Percentiles rank a stretch among this genome's conserved stretches.
Evolutionary conservation across 2,888 invertebrate genomes (phyloP).

Genomic region (Beris morrisii): DNA sequence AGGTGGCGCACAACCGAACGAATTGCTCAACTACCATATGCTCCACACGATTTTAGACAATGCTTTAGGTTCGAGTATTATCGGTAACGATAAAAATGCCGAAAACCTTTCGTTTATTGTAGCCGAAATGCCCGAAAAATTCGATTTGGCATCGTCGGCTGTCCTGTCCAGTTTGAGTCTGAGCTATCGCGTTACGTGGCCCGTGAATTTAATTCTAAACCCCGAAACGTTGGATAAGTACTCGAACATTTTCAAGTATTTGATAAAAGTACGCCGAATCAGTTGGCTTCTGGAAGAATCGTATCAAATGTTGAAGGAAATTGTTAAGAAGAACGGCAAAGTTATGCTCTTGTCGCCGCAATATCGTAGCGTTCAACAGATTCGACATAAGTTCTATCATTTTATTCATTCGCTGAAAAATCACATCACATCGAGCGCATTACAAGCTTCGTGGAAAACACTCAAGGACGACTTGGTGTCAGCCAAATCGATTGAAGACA

Average conservation of each 20-base stretch:
- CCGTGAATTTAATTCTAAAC: slow-evolving; percentile 75
- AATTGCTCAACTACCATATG: slow-evolving; percentile 69
- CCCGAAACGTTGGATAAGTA: slow-evolving; percentile 71
- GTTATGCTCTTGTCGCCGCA: slow-evolving; percentile 65
- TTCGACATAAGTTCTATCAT: slow-evolving; percentile 74
- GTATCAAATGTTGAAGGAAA: slow-evolving; percentile 66
- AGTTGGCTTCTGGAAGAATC: slow-evolving; percentile 74
- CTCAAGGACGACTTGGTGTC: slow-evolving; percentile 69
- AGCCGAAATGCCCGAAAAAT: slow-evolving; percentile 63
- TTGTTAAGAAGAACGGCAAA: slow-evolving; percentile 59
- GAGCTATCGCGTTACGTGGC: slow-evolving; percentile 74
- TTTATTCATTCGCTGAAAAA: slow-evolving; percentile 74
- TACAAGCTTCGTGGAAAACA: slow-evolving; percentile 73
- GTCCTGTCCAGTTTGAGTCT: slow-evolving; percentile 68
- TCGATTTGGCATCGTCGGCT: slow-evolving; percentile 67
- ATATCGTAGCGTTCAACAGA: slow-evolving; percentile 70
- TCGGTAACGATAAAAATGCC: slow-evolving; percentile 63
- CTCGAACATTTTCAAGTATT: slow-evolving; percentile 73
- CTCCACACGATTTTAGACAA: slow-evolving; percentile 70
- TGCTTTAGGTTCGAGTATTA: slow-evolving; percentile 69
- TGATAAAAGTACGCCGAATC: slow-evolving; percentile 74
- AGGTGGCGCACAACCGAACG: slow-evolving; percentile 65
- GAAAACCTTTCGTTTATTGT: slow-evolving; percentile 67
- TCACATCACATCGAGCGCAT: slow-evolving; percentile 75
- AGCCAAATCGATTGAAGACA: slow-evolving; percentile 69